phyloP scores from a whole-genome alignment of 1,140 invertebrate genomes.

The Drosophila tani region DNA sequence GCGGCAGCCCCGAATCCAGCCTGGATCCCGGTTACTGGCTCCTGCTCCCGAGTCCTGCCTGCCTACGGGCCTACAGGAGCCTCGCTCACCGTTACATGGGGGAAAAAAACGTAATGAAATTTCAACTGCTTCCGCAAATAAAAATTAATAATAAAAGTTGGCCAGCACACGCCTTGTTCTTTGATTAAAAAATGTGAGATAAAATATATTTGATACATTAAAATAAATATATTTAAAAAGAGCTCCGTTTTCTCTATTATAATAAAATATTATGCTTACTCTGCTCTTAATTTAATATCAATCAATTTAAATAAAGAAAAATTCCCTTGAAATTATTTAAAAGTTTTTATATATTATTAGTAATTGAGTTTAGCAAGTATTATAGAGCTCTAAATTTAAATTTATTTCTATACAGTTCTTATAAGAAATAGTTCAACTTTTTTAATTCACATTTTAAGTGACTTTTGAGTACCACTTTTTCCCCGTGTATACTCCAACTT shows the following conservation, averaged over 20 bases:
- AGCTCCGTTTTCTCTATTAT: too few species aligned
- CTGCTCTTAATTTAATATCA: too few species aligned
- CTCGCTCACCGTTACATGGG: conserved; percentile 3
- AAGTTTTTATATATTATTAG: too few species aligned
- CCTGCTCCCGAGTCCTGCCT: conserved; percentile 9
- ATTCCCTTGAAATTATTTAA: too few species aligned
- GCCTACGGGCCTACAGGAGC: conserved; percentile 1
- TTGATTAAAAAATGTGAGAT: not conserved
- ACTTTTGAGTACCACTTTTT: not conserved
- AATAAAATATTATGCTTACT: too few species aligned
- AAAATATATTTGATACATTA: not conserved
- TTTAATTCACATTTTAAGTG: not conserved
- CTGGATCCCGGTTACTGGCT: conserved; percentile 10
- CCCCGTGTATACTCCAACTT: conserved; percentile 12
- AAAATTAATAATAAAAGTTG: conserved; percentile 4
- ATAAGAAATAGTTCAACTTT: not conserved
- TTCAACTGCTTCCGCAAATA: conserved; percentile 2
- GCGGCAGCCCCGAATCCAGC: conserved; percentile 10
- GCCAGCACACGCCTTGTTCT: not conserved
- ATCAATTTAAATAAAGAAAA: too few species aligned
- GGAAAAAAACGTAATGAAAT: conserved; percentile 8
- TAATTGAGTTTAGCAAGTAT: too few species aligned
- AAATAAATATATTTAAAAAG: not conserved
- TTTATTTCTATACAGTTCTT: not conserved
- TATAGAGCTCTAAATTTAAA: too few species aligned